phyloP scores from a whole-genome alignment of 2,797 vertebrate genomes.

The Pseudochirops corinnae region DNA sequence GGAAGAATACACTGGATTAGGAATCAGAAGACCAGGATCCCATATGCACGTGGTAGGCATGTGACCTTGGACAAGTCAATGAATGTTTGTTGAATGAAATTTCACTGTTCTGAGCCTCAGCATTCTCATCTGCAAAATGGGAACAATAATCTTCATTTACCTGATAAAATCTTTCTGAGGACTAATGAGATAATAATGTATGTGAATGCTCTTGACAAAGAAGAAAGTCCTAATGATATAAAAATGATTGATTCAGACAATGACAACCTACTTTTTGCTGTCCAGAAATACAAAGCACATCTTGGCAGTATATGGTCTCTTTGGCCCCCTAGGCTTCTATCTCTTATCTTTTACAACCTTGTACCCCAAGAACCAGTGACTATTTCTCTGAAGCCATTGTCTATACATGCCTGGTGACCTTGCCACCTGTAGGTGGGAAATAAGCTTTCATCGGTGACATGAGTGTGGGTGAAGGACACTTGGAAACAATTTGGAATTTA shows the following conservation, averaged over 20 bases:
- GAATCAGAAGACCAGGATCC: background rate
- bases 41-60: background rate
- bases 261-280: background rate
- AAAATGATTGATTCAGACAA: background rate
- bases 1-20: background rate
- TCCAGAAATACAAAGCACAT: background rate
- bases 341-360: background rate
- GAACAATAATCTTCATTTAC: background rate
- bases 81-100: background rate
- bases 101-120: background rate
- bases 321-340: background rate
- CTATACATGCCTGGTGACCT: background rate
- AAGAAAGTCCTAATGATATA: background rate
- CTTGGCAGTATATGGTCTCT: background rate
- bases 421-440: background rate
- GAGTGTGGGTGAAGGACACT: background rate
- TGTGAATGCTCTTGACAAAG: background rate
- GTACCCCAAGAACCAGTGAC: background rate
- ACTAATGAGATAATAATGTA: background rate
- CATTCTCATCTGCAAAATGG: background rate
- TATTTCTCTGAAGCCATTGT: background rate
- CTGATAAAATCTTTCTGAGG: background rate
- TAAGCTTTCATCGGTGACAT: background rate
- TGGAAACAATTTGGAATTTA: background rate
- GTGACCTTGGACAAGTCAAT: background rate